These are phyloP conservation scores for Onychomys arenicola DNA, from an alignment of 2,797 vertebrate species.

Conservation along the genomic window DNA sequence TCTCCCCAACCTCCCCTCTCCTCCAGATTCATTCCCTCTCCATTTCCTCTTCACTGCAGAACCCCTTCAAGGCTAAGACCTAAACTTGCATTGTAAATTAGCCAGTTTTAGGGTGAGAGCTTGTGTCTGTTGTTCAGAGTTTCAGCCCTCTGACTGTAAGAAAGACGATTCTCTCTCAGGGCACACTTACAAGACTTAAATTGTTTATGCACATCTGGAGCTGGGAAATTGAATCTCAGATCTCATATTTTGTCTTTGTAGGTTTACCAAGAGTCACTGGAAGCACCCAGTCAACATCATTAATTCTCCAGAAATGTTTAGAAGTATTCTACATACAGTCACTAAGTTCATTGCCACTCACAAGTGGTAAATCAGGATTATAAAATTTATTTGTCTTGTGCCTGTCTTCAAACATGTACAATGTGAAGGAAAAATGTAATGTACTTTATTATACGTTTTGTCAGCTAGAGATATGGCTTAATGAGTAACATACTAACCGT, in stretches of 20 bases:
- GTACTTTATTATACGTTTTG: background rate
- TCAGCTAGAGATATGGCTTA: background rate
- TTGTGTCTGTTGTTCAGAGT: background rate
- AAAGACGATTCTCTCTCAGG: background rate
- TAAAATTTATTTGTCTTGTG: background rate
- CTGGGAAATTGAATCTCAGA: constrained; percentile 25
- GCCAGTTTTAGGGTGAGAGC: background rate
- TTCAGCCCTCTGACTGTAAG: background rate
- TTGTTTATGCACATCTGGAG: constrained; percentile 18
- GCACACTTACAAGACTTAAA: constrained; percentile 10
- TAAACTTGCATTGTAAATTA: background rate
- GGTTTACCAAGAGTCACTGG: background rate
- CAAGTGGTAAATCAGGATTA: background rate
- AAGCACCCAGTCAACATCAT: background rate
- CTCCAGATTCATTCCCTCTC: background rate
- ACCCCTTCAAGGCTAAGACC: background rate
- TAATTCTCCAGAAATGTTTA: background rate
- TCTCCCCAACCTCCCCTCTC: background rate
- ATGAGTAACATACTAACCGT: background rate
- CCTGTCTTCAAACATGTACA: background rate
- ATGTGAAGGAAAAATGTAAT: background rate
- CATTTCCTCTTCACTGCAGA: background rate
- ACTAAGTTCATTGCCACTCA: background rate
- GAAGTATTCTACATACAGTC: background rate
- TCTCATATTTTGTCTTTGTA: background rate